Conservation (phyloP, 2,113 vertebrate genomes). For the Neogale vison region DNA sequence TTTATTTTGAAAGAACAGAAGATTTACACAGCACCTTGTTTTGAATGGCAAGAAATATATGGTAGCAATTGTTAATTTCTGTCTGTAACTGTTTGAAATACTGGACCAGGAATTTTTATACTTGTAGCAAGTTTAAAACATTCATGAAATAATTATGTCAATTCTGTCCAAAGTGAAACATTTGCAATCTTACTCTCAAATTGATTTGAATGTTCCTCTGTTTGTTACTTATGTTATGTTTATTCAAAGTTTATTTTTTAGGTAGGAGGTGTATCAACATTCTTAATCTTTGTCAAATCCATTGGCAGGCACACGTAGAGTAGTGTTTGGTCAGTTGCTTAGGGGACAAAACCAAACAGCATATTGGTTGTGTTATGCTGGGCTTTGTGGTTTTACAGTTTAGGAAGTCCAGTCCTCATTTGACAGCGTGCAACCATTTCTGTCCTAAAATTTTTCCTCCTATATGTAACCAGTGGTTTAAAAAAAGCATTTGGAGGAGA, state of each 20-base stretch:
- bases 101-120: constrained; percentile 20
- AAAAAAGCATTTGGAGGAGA: constrained; percentile 24
- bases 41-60: constrained; percentile 34
- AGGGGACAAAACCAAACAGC: constrained; percentile 70
- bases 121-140: neutral
- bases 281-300: constrained; percentile 70
- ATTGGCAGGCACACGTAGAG: constrained; percentile 21
- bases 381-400: constrained; percentile 73
- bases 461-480: neutral
- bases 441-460: constrained; percentile 59
- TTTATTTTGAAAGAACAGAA: constrained; percentile 39
- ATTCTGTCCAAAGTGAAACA: neutral
- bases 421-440: constrained; percentile 57
- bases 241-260: constrained; percentile 51
- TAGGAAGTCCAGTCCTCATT: constrained; percentile 63
- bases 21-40: neutral
- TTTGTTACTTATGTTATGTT: constrained; percentile 68
- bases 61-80: constrained; percentile 49
- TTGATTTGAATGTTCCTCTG: neutral
- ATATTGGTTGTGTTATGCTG: constrained; percentile 67
- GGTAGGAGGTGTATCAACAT: constrained; percentile 63
- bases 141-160: constrained; percentile 47
- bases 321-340: constrained; percentile 71
- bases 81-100: constrained; percentile 3
- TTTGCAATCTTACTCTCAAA: constrained; percentile 53